A percentile compares a stretch with the other conserved stretches of the same genome.
Conservation (phyloP, 2,888 invertebrate species). For the Drosophila multiciliata region DNA sequence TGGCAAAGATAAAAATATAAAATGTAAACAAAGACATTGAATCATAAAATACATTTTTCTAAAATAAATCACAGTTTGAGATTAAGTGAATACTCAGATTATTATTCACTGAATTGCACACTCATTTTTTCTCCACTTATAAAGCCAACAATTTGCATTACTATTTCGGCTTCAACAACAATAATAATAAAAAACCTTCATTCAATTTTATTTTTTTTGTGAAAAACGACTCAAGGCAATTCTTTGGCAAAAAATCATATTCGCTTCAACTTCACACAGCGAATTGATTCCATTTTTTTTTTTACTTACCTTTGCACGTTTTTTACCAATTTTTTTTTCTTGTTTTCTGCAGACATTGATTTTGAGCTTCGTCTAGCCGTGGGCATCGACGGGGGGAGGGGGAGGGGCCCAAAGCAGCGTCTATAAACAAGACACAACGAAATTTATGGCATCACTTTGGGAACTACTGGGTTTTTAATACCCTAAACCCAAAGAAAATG, state of each 20-base stretch:
- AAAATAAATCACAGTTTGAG: neutral
- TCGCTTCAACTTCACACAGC: conserved; percentile 46
- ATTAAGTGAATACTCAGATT: neutral
- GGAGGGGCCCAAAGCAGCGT: conserved; percentile 19
- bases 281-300: conserved; percentile 35
- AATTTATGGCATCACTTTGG: conserved; percentile 60
- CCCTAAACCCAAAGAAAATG: neutral
- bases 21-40: neutral
- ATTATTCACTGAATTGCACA: neutral
- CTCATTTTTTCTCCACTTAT: neutral
- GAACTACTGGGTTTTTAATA: conserved; percentile 60
- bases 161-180: neutral
- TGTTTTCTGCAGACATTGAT: conserved; percentile 37
- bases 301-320: conserved; percentile 19
- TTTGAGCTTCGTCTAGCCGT: conserved; percentile 49
- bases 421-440: conserved; percentile 33
- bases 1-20: neutral
- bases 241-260: conserved; percentile 50
- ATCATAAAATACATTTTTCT: neutral
- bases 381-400: conserved; percentile 24
- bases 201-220: conserved; percentile 20
- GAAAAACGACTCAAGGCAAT: conserved; percentile 48
- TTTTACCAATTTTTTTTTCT: neutral
- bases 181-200: conserved; percentile 15
- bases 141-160: neutral